Base-by-base conservation (phyloP, 2,113 vertebrate genomes). In the Scortum barcoo region DNA sequence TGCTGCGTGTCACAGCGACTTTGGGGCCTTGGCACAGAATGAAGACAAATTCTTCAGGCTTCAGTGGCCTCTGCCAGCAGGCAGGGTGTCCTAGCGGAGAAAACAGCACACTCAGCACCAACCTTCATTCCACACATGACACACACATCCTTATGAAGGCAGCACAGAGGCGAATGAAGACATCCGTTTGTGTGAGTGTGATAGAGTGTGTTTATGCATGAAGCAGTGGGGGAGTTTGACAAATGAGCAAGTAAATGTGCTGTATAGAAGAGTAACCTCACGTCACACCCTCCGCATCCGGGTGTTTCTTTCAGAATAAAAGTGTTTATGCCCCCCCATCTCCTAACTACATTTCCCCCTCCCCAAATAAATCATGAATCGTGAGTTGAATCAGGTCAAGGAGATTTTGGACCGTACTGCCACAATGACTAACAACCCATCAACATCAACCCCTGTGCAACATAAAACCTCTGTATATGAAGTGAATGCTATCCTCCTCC, bases 21-120 rank as follows among this genome's bases (percentile, higher is more conserved):
- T 20, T 46, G 62, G 58, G 76, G 40, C 77, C 77, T 87, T 80
- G 66, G 71, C 71, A 58, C 50, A 50, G 57, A 89, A 88, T 76
- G 81, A 86, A 92, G 86, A 91, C 79, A 75, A 66, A 90, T 90
- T 85, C 58, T 85, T 85, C 81, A 86, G 76, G 70, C 85, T 30
- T 78, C 73, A 56, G 62, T 65, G 72, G 63, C 65, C 51, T 53
- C 57, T 70, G 79, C n/a, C 57, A 48, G 62, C 56, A 58, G n/a
- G 33, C 56, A 30, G 57, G 61, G 69, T 51, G 46, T 75, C 46
- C 86, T 33, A 58, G 74, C 13, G 0, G 72, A 42, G 71, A 51
- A 85, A 87, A 89, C 36, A 14, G 84, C 91, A 60, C 72, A 62
- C 69, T 92, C 90, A 89, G 91, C 83, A 80, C 46, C 20, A 66